Percentiles rank a stretch among this genome's conserved stretches.
Conservation (phyloP, 2,888 invertebrate genomes). For the Epiblema foenella region DNA sequence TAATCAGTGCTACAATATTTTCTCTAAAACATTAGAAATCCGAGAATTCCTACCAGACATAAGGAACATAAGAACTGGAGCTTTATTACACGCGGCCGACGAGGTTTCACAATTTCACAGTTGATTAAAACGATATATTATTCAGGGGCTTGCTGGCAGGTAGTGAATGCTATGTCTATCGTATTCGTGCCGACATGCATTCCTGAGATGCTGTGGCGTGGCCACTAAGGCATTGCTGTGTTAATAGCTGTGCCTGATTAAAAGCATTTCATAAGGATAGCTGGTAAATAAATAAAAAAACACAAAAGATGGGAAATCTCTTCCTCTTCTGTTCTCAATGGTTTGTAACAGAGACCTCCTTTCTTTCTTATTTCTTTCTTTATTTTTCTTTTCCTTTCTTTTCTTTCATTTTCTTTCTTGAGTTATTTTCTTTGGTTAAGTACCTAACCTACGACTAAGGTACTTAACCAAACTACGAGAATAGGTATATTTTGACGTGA, state of each 20-base stretch:
- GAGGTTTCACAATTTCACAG: slow-evolving; percentile 44
- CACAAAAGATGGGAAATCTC: too few species aligned
- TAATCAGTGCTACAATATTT: not conserved
- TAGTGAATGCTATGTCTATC: slow-evolving; percentile 37
- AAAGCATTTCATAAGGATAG: too few species aligned
- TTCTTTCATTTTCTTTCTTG: too few species aligned
- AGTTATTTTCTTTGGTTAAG: too few species aligned
- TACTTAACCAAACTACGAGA: too few species aligned
- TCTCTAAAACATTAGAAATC: slow-evolving; percentile 26
- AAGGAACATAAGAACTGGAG: slow-evolving; percentile 18
- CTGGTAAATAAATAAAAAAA: too few species aligned
- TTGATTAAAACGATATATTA: slow-evolving; percentile 51
- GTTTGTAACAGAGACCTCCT: too few species aligned
- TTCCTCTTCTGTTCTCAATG: too few species aligned
- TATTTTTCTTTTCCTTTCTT: too few species aligned
- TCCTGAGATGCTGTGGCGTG: slow-evolving; percentile 14
- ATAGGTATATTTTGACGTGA: too few species aligned
- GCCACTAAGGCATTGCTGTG: slow-evolving; percentile 20
- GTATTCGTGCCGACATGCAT: slow-evolving; percentile 34
- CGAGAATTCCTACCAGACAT: slow-evolving; percentile 5
- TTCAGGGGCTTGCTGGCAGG: slow-evolving; percentile 45
- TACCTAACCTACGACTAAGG: too few species aligned
- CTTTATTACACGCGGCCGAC: slow-evolving; percentile 29
- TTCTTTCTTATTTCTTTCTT: too few species aligned
- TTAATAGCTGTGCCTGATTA: not conserved